phyloP scores from a whole-genome alignment of 2,113 vertebrate species.

The Prunella himalayana region DNA sequence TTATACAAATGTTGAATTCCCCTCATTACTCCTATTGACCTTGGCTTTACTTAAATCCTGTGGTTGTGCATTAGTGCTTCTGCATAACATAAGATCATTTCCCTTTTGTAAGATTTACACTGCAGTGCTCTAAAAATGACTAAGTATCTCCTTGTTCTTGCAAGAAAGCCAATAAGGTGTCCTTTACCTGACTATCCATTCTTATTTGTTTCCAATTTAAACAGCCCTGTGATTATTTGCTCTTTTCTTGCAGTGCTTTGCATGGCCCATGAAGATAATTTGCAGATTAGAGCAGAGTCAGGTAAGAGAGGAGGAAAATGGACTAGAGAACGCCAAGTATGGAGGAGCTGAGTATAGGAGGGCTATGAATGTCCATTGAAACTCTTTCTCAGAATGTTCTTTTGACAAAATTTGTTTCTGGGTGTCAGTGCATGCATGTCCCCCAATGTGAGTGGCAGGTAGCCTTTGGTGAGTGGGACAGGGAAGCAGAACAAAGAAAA shows the following conservation, averaged over 20 bases:
- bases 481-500: background rate
- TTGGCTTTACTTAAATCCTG: slow-evolving; percentile 57
- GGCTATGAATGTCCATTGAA: background rate
- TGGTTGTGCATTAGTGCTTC: slow-evolving; percentile 47
- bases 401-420: background rate
- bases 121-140: slow-evolving; percentile 16
- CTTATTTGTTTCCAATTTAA: slow-evolving; percentile 19
- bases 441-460: background rate
- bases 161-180: slow-evolving; percentile 32
- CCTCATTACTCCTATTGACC: slow-evolving; percentile 58
- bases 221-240: background rate
- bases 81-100: slow-evolving; percentile 50
- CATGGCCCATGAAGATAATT: background rate
- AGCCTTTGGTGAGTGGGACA: background rate
- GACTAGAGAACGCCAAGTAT: background rate
- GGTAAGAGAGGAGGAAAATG: background rate
- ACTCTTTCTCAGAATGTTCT: background rate
- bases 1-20: slow-evolving; percentile 50
- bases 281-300: background rate
- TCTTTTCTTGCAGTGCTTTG: background rate
- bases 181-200: slow-evolving; percentile 5
- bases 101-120: slow-evolving; percentile 34
- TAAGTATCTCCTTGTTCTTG: slow-evolving; percentile 27
- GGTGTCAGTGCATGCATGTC: background rate
- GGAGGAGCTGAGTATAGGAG: background rate